Evolutionary conservation across 1,140 invertebrate species (phyloP), one percentile per base, ranked within the genome.

Genomic region (Thaumatotibia leucotreta): DNA sequence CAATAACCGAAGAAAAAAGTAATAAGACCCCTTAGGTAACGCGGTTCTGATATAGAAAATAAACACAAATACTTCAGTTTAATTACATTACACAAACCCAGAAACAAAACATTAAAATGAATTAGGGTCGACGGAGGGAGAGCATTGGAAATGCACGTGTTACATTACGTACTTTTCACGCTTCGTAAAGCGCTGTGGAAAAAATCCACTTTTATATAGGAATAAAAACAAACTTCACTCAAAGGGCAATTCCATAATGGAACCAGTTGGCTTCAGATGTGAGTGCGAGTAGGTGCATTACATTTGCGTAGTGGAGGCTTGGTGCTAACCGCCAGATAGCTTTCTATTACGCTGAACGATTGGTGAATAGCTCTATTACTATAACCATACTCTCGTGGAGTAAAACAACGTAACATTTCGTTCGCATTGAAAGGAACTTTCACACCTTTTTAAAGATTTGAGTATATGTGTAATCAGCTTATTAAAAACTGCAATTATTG

Each of bases 181-280:
- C 66, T 73, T 63, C 72, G 67, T 72, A 66, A 70, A 74, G 68
- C 61, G 73, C 66, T 65, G 35, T 69, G 71, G 70, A 77, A 76
- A 80, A 83, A 79, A 80, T 68, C 68, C 66, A 69, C 73, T 74
- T 77, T 80, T 77, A 83, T 77, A 69, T 52, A 75, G 68, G 72
- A 72, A 70, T 83, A 72, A 83, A 84, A 85, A 86, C 79, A 82
- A 86, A 88, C 84, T 85, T 84, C 77, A 79, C 80, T 85, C 81
- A 79, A 79, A 81, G 77, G 77, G 80, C 81, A 89, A 89, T 89
- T 85, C 82, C 81, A 85, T 87, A 89, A 89, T 87, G 86, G 84
- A 82, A 75, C 71, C 66, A 75, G 63, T 77, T 79, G 79, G 77
- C 80, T 82, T 83, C 75, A 58, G 61, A 77, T 80, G 79, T 74